Percentiles rank a stretch among this genome's conserved stretches.
Evolutionary conservation across 2,113 vertebrate species (phyloP).

Genomic region (Clinocottus analis): DNA sequence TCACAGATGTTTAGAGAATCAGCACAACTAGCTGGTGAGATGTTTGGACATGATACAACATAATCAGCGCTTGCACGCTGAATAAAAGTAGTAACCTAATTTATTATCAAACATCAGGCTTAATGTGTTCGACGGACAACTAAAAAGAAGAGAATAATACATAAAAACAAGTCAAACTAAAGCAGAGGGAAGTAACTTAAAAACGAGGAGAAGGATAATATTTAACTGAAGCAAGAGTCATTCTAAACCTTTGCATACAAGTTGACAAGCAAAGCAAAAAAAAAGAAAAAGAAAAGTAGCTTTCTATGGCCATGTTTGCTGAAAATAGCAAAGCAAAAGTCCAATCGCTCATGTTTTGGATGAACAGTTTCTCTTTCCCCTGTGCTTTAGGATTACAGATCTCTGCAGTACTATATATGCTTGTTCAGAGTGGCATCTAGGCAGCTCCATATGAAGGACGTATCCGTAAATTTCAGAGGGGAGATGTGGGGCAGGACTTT

Average conservation of each 20-base stretch:
- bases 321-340: conserved; percentile 43
- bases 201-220: conserved; percentile 27
- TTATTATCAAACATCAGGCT: conserved; percentile 24
- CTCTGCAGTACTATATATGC: conserved; percentile 4
- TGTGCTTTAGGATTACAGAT: neutral
- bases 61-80: neutral
- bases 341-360: conserved; percentile 54
- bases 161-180: conserved; percentile 56
- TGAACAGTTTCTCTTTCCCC: conserved; percentile 30
- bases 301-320: conserved; percentile 66
- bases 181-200: conserved; percentile 40
- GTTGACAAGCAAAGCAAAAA: conserved; percentile 43
- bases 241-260: conserved; percentile 64
- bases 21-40: conserved; percentile 30
- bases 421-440: conserved; percentile 42
- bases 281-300: conserved; percentile 27
- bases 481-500: conserved; percentile 84
- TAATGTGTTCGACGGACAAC: conserved; percentile 28
- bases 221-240: conserved; percentile 39
- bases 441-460: conserved; percentile 44
- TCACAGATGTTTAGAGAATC: neutral
- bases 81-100: conserved; percentile 27
- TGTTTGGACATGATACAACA: conserved; percentile 21
- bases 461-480: conserved; percentile 30
- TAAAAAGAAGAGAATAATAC: conserved; percentile 35